Conservation (phyloP, 2,888 invertebrate species). For the Chloroclysta siterata region DNA sequence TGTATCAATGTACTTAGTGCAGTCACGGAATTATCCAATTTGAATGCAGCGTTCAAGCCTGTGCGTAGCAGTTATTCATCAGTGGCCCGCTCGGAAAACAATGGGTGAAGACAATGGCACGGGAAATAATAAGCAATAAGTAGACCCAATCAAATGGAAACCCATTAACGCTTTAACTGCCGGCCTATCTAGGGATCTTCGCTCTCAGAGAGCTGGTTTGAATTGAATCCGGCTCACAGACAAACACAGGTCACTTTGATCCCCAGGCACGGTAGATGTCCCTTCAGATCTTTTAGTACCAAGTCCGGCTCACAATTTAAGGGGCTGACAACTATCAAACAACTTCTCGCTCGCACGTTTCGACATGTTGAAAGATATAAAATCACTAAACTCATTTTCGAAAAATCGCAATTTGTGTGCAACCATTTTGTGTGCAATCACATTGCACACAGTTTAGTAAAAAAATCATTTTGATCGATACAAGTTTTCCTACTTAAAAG, state of each 20-base stretch:
- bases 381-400: too few species aligned
- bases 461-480: too few species aligned
- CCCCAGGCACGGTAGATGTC: too few species aligned
- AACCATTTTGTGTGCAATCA: too few species aligned
- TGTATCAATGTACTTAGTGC: not conserved
- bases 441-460: too few species aligned
- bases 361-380: too few species aligned
- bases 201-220: slow-evolving; percentile 3
- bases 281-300: too few species aligned
- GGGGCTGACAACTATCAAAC: too few species aligned
- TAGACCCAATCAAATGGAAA: slow-evolving; percentile 41
- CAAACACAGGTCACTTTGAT: not conserved
- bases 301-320: too few species aligned
- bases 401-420: too few species aligned
- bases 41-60: slow-evolving; percentile 19
- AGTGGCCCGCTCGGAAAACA: slow-evolving; percentile 53
- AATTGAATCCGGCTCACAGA: not conserved
- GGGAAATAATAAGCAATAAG: slow-evolving; percentile 61
- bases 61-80: slow-evolving; percentile 47
- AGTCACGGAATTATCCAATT: slow-evolving; percentile 15
- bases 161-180: slow-evolving; percentile 23
- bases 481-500: too few species aligned
- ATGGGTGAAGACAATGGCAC: slow-evolving; percentile 63
- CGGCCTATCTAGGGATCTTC: slow-evolving; percentile 5
- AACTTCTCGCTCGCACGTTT: too few species aligned